Conservation (phyloP, 2,888 invertebrate species). For the Odontomyia ornata region DNA sequence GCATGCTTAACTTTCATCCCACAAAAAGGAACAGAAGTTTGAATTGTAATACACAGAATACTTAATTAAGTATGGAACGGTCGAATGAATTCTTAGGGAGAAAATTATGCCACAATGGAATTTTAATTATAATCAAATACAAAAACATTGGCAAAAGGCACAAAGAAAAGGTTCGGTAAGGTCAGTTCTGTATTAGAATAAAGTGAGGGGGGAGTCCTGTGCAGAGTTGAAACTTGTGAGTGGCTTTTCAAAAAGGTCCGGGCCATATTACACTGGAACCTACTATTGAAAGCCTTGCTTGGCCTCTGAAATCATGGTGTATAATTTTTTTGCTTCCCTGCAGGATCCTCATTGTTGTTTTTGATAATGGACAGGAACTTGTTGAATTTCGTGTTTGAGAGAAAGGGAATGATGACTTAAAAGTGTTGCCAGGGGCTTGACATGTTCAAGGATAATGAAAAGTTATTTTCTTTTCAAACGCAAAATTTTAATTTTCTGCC, state of each 20-base stretch:
- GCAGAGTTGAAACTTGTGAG: neutral
- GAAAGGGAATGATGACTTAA: too few relatives aligned
- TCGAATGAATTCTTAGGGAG: constrained; percentile 16
- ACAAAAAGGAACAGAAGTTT: constrained; percentile 28
- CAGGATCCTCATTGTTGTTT: neutral
- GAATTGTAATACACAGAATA: constrained; percentile 41
- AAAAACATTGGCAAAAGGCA: constrained; percentile 6
- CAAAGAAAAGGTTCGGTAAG: neutral
- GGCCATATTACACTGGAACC: neutral
- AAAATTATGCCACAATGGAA: constrained; percentile 40
- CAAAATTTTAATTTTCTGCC: too few relatives aligned
- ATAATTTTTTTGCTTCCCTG: neutral
- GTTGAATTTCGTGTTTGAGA: neutral
- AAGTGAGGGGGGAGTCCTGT: neutral
- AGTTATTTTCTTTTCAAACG: too few relatives aligned
- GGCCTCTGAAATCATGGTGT: neutral
- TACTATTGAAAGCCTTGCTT: neutral
- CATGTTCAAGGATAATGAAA: too few relatives aligned
- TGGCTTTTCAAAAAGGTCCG: neutral
- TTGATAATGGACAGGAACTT: constrained; percentile 6
- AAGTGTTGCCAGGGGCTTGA: too few relatives aligned
- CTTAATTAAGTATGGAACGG: constrained; percentile 29
- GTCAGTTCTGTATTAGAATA: neutral
- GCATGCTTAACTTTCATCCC: neutral
- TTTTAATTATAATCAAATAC: constrained; percentile 42